Base-by-base conservation (phyloP, 1,140 invertebrate genomes). In the Phthorimaea operculella region DNA sequence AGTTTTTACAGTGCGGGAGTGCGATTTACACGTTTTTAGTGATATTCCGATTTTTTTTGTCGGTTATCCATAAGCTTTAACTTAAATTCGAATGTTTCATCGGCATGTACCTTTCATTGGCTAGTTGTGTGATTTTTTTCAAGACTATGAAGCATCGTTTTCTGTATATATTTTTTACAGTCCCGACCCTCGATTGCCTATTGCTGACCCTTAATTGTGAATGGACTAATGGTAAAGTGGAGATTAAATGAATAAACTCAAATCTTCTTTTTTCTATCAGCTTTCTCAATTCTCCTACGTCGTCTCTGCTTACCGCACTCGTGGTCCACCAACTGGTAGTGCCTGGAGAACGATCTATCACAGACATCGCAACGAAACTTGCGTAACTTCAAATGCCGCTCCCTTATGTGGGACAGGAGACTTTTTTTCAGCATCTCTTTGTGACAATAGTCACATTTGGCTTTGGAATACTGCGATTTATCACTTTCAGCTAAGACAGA, bases 381-480 rank as follows among this genome's bases (percentile, higher is more conserved):
- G n/a, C 64, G 61, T 6, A 74, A 42, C 15, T 71, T 66, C 28
- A 72, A 62, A 63, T 82, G 79, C 10, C 54, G 54, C 14, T 79
- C 79, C 3, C 59, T 58, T 7, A 82, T 78, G 34, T 82, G 79
- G 3, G 53, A 51, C 16, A 50, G 47, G 0, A 82, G 51, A 52
- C 75, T 82, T 47, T 82, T 82, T 42, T 79, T 79, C 12, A 76
- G 45, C 79, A 82, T 82, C 33, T 72, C 67, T 14, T 75, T 78
- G 0, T 77, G 68, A 50, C 79, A 82, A 54, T 78, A 79, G 57
- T 78, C 72, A 52, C 79, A 82, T 4, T 68, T 57, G 0, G 62
- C 79, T 59, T 70, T 75, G 0, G 70, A 70, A 64, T 74, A 79
- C 11, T 68, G 62, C 1, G 54, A 57, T 7, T 51, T 59, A 15